Evolutionary conservation across 2,113 vertebrate species (phyloP), one percentile per base, ranked within the genome.

Genomic region (Panthera uncia): DNA sequence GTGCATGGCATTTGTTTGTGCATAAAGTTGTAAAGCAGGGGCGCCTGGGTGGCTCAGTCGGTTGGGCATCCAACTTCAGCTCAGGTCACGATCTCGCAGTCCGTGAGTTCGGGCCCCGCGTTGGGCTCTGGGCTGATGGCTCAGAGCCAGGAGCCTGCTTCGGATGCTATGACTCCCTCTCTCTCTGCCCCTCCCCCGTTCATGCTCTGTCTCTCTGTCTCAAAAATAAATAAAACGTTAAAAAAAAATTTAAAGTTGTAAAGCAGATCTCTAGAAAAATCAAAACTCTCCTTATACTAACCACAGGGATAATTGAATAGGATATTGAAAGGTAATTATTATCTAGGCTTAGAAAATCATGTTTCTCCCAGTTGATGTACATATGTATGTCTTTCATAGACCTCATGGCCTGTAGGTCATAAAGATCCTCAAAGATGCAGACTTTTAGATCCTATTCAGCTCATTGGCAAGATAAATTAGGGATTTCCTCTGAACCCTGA

Each of bases 391-490:
- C n/a, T 71, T 87, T 38, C 36, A 16, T 7, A 71, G 52, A 27
- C 23, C 69, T 48, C 16, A 18, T 81, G 55, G 2, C 19, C 14
- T 27, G 0, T 14, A 92, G n/a, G 57, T 85, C 63, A 33, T 41
- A 45, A 10, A 65, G 15, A 33, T 48, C 12, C 55, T 83, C 57
- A n/a, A 1, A 71, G 45, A 45, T 29, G 13, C 5, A 94, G 25
- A 55, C 3, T n/a, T 93, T 92, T 41, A 92, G 27, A 90, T 81
- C 27, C 52, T 91, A 3, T 79, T 81, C 63, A 36, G 78, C 0
- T 96, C n/a, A 84, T 87, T 97, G 81, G 57, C 81, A 93, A 78
- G 55, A 92, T 63, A 95, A 90, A 61, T 45, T 74, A 38, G 57
- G 90, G 65, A 61, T 94, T 96, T 96, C 71, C 95, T 78, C 38